Evolutionary conservation across 1,140 invertebrate genomes (phyloP).

Genomic region (Armadillidium nasatum): DNA sequence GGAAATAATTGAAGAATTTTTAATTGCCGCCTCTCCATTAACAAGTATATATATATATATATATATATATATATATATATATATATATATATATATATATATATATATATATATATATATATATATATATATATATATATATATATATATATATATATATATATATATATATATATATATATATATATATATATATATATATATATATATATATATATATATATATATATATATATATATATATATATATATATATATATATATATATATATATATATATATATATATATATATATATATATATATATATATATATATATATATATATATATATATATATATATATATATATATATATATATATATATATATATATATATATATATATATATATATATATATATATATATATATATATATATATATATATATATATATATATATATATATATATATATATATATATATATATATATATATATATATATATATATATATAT

Average conservation of each 20-base stretch:
- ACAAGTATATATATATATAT: not conserved
- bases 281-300: not conserved
- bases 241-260: constrained; percentile 15
- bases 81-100: not conserved
- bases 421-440: no score
- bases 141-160: constrained; percentile 14
- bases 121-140: not conserved
- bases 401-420: no score
- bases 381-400: no score
- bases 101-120: constrained; percentile 14
- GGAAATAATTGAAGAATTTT: constrained; percentile 1
- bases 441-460: no score
- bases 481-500: no score
- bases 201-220: constrained; percentile 6
- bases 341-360: no score
- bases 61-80: constrained; percentile 14
- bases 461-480: no score
- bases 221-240: constrained; percentile 4
- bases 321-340: no score
- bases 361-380: no score
- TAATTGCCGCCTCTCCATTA: not conserved
- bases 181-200: not conserved
- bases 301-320: not conserved
- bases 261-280: not conserved
- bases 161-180: not conserved